Evolutionary conservation across 2,888 invertebrate species (phyloP).

Genomic region (Amiota minor): DNA sequence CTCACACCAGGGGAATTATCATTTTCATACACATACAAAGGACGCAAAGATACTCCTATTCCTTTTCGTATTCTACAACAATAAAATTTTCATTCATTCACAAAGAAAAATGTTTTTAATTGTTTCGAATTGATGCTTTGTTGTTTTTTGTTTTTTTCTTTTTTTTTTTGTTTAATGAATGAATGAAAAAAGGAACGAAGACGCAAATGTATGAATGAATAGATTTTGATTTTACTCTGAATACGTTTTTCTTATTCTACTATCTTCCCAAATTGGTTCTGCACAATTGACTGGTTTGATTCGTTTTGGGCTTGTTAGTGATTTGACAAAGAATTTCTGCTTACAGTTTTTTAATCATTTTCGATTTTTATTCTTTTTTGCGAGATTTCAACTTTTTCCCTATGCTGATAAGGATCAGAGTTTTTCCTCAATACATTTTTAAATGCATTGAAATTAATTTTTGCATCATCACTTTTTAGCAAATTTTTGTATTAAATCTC

Average conservation of each 20-base stretch:
- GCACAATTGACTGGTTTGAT: conserved; percentile 25
- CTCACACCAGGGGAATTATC: conserved; percentile 59
- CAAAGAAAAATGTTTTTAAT: conserved; percentile 12
- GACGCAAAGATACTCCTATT: conserved; percentile 39
- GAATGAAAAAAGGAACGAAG: background rate
- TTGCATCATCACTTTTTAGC: conserved; percentile 40
- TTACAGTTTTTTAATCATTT: conserved; percentile 1
- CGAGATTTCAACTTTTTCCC: conserved; percentile 2
- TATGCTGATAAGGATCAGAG: conserved; percentile 44
- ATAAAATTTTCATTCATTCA: background rate
- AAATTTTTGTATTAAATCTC: conserved; percentile 24
- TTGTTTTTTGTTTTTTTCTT: conserved; percentile 5
- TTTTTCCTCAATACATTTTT: background rate
- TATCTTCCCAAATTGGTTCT: conserved; percentile 12
- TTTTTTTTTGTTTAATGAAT: too few species aligned
- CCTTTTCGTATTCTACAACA: conserved; percentile 30
- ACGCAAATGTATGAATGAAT: background rate
- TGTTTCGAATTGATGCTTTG: conserved; percentile 19
- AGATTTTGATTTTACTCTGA: background rate
- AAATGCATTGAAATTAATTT: conserved; percentile 29
- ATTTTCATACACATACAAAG: conserved; percentile 41
- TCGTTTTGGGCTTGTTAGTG: conserved; percentile 18
- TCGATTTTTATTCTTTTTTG: background rate
- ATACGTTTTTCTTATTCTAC: background rate
- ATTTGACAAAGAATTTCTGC: background rate